phyloP scores from a whole-genome alignment of 2,888 invertebrate genomes.

The Syrphus vitripennis region DNA sequence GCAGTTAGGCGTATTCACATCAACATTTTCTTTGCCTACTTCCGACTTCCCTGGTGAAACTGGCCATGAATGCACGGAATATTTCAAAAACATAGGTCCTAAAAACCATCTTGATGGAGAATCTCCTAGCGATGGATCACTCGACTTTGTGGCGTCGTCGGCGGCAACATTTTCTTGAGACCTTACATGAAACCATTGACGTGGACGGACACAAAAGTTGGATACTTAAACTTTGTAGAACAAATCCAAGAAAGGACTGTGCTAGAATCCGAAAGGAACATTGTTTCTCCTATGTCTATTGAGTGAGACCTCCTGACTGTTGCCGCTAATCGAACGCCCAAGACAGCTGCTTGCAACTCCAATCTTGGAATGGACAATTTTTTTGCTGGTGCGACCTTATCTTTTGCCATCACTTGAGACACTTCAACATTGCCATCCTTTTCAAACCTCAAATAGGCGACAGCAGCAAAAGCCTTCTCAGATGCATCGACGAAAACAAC shows the following conservation, averaged over 20 bases:
- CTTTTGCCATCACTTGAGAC: neutral
- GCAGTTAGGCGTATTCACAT: neutral
- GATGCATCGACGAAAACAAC: slow-evolving; percentile 13
- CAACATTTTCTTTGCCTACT: neutral
- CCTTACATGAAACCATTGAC: slow-evolving; percentile 32
- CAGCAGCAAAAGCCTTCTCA: slow-evolving; percentile 6
- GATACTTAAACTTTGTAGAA: neutral
- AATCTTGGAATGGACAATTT: neutral
- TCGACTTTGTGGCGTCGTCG: slow-evolving; percentile 30
- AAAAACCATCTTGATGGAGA: slow-evolving; percentile 11
- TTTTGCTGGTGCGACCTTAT: neutral
- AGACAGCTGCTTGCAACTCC: neutral
- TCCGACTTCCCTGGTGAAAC: slow-evolving; percentile 1
- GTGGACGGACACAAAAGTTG: slow-evolving; percentile 14
- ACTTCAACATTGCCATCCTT: neutral
- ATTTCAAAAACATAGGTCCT: slow-evolving; percentile 7
- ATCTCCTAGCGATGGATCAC: slow-evolving; percentile 8
- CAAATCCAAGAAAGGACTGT: neutral
- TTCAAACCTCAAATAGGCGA: neutral
- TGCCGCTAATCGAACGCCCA: neutral
- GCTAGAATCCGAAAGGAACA: neutral
- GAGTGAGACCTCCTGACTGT: neutral
- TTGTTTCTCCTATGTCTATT: neutral
- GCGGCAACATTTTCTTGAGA: slow-evolving; percentile 23
- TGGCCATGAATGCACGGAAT: neutral